These are phyloP conservation scores for Chanos chanos DNA, from an alignment of 2,797 vertebrate genomes.

Conservation along the genomic window DNA sequence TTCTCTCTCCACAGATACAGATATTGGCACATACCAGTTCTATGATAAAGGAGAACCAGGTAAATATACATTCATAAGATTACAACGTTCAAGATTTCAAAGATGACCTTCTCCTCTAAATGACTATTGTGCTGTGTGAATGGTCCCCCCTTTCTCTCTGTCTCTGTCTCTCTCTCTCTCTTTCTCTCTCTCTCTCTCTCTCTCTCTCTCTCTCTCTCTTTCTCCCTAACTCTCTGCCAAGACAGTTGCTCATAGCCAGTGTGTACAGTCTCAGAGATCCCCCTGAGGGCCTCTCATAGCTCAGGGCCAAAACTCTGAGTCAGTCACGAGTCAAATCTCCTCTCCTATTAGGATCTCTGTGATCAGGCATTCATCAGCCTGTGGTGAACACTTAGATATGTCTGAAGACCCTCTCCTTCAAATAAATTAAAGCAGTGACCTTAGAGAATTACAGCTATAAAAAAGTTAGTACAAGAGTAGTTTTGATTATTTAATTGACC, in stretches of 20 bases:
- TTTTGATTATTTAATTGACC: no score
- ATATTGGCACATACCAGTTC: constrained; percentile 91
- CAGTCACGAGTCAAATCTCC: neutral
- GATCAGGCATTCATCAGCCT: neutral
- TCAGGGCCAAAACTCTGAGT: neutral
- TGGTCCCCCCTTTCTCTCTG: neutral
- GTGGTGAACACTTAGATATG: no score
- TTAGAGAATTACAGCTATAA: no score
- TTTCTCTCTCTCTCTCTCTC: neutral
- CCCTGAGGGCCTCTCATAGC: neutral
- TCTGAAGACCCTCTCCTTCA: no score
- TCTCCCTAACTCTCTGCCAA: constrained; percentile 7
- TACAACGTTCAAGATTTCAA: neutral
- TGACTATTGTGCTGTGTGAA: neutral
- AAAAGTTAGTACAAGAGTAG: no score
- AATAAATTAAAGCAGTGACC: no score
- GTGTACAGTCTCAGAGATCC: neutral
- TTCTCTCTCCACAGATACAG: constrained; percentile 76
- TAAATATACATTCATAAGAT: constrained; percentile 63
- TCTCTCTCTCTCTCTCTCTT: neutral
- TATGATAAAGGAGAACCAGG: constrained; percentile 88
- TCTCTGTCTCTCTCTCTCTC: neutral
- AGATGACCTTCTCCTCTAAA: neutral
- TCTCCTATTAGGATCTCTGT: neutral
- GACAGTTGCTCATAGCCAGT: constrained; percentile 17